Base-by-base conservation (phyloP, 2,888 invertebrate species). In the Sepiola atlantica region DNA sequence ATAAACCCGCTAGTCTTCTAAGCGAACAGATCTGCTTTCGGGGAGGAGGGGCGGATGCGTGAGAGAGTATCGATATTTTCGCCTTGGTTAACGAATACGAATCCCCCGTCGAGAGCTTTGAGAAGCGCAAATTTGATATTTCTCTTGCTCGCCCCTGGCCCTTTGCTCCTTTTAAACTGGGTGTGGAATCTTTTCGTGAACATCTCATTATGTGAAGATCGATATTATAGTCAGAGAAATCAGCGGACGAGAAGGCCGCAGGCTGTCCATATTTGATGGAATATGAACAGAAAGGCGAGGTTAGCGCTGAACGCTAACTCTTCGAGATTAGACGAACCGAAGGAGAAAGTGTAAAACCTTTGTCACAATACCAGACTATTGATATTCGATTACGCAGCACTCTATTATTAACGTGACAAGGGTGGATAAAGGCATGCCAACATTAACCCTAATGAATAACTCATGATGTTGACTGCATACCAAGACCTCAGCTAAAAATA, bases 101-200 rank as follows among this genome's bases (percentile, higher is more conserved):
- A 45, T 45, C n/a, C 77, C 77, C 77, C 77, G n/a, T 77, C 32
- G 77, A 77, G 77, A 77, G n/a, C n/a, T 77, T 77, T 77, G n/a
- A 77, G 77, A 77, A 77, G 77, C 77, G 77, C 32, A 77, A 77
- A 77, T 77, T 77, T 77, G 77, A 77, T 77, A 77, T 77, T 77
- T 77, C 77, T n/a, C n/a, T 77, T n/a, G n/a, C 32, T 77, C 32
- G 77, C 77, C 77, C 16, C 77, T 32, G 77, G 77, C n/a, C 12
- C 77, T 45, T 8, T 77, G n/a, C n/a, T 77, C 77, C n/a, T 45
- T 77, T 77, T 77, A 16, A 77, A 77, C 77, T 77, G 77, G 77
- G 77, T 77, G 77, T n/a, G n/a, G n/a, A n/a, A 77, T 77, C 77
- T 77, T 45, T 45, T 77, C 1, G 77, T 16, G 16, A 77, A 32